Conservation (phyloP, 1,140 invertebrate species). For the Drosophila orosa region DNA sequence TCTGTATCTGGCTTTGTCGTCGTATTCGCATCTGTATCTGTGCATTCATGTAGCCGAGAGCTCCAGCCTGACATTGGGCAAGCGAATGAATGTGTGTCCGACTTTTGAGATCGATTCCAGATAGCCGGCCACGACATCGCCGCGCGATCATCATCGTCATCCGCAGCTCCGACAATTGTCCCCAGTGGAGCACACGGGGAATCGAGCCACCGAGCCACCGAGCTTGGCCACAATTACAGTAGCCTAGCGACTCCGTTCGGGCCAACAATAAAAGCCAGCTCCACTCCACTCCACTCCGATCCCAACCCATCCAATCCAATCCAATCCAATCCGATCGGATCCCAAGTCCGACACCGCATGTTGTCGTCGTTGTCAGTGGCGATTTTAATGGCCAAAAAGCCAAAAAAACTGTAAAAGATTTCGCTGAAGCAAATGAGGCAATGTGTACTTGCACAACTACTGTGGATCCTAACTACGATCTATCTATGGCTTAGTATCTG, state of each 20-base stretch:
- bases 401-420: conserved; percentile 74
- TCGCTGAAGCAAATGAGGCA: conserved; percentile 67
- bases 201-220: background rate
- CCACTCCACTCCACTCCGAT: conserved; percentile 10
- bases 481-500: too few relatives aligned
- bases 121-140: conserved; percentile 60
- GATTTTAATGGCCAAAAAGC: conserved; percentile 62
- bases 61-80: conserved; percentile 49
- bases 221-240: conserved; percentile 67
- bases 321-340: conserved; percentile 9
- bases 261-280: conserved; percentile 53
- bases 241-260: conserved; percentile 33
- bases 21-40: background rate
- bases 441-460: conserved; percentile 28
- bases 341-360: conserved; percentile 50
- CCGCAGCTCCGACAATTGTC: conserved; percentile 62
- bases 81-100: conserved; percentile 50
- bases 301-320: background rate
- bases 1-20: background rate
- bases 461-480: background rate
- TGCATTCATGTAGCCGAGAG: conserved; percentile 6
- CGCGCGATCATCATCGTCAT: conserved; percentile 29
- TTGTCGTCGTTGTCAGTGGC: conserved; percentile 42
- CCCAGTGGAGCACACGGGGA: conserved; percentile 27
- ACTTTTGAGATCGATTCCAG: conserved; percentile 73